Conservation (phyloP, 2,888 invertebrate genomes). For the Drosophila prostipennis region DNA sequence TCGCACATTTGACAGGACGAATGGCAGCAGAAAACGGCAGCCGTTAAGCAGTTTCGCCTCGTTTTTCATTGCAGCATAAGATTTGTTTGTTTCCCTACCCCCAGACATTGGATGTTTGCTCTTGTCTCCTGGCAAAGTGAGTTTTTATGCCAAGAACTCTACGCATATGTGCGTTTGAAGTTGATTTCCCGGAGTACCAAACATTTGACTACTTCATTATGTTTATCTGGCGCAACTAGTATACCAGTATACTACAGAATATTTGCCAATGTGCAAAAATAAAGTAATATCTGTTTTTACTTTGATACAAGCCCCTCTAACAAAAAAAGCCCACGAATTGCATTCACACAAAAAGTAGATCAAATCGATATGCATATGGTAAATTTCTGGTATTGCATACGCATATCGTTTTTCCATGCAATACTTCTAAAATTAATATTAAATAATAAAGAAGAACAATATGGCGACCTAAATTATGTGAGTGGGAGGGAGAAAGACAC, state of each 20-base stretch:
- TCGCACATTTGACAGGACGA: constrained; percentile 40
- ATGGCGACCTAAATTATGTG: too few species aligned
- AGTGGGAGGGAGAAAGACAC: too few species aligned
- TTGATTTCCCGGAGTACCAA: constrained; percentile 12
- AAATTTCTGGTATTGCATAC: too few species aligned
- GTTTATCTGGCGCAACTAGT: neutral
- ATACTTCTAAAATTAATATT: too few species aligned
- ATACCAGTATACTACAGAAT: too few species aligned
- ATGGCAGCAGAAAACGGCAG: constrained; percentile 50
- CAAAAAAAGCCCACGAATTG: too few species aligned
- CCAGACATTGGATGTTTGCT: constrained; percentile 18
- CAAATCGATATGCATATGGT: too few species aligned
- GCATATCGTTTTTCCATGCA: too few species aligned
- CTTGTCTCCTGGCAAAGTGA: constrained; percentile 15
- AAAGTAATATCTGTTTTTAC: neutral
- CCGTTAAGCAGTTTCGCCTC: constrained; percentile 73
- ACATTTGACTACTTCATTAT: constrained; percentile 2
- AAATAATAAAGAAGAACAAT: too few species aligned
- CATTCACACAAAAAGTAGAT: too few species aligned
- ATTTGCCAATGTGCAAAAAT: neutral
- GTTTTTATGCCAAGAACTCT: constrained; percentile 11
- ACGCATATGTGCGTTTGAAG: constrained; percentile 19
- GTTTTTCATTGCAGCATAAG: constrained; percentile 71
- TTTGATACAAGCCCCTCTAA: too few species aligned
- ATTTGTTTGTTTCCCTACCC: constrained; percentile 51